Percentiles rank a stretch among this genome's conserved stretches.
phyloP scores from a whole-genome alignment of 1,140 invertebrate genomes.

The Globodera ellingtonae region DNA sequence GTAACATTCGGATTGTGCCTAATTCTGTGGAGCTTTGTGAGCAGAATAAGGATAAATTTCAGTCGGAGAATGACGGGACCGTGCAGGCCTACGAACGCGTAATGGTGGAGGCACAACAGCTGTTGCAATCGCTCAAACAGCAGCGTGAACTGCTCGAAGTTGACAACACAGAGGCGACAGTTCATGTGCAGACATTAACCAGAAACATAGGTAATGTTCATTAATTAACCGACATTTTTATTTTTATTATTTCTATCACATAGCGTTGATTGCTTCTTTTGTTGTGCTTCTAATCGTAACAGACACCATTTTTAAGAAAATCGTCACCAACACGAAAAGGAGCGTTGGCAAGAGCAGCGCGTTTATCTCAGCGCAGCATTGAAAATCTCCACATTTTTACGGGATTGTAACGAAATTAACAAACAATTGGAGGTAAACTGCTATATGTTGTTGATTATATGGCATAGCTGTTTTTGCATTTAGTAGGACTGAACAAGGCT shows the following conservation, averaged over 20 bases:
- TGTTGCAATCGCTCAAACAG: constrained; percentile 39
- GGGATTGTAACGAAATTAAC: constrained; percentile 34
- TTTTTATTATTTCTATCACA: no score
- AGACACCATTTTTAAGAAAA: constrained; percentile 40
- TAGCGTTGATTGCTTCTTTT: no score
- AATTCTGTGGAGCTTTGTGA: constrained; percentile 45
- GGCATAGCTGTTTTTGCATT: no score
- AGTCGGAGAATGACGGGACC: constrained; percentile 55
- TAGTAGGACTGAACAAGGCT: no score
- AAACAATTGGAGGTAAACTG: constrained; percentile 33
- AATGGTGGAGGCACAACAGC: constrained; percentile 52
- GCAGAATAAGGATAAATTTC: constrained; percentile 51
- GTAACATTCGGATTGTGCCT: constrained; percentile 37
- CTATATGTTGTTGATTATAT: no score
- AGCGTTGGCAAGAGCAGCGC: constrained; percentile 51
- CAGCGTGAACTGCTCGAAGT: constrained; percentile 45
- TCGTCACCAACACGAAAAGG: constrained; percentile 42
- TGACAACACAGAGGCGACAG: constrained; percentile 43
- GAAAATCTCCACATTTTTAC: constrained; percentile 33
- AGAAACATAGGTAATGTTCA: constrained; percentile 39
- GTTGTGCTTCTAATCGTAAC: no score
- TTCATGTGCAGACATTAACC: constrained; percentile 39
- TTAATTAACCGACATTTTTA: no score
- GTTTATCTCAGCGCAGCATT: constrained; percentile 36
- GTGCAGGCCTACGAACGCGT: constrained; percentile 55